These are phyloP conservation scores for Drosophila serrata DNA, from an alignment of 1,140 invertebrate genomes.

Conservation along the genomic window DNA sequence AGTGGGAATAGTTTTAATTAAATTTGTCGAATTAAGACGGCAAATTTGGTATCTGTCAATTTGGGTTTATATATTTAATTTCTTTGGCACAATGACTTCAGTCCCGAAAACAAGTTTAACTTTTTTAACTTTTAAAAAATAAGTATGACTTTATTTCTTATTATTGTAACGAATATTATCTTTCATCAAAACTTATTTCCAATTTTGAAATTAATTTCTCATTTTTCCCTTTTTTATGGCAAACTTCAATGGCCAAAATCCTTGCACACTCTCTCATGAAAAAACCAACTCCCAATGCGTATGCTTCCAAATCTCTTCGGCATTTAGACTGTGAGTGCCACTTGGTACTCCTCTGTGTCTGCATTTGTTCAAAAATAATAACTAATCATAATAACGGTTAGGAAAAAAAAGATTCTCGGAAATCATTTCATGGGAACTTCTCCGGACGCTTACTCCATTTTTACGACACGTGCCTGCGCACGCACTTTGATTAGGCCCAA, in stretches of 20 bases:
- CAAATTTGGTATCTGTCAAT: conserved; percentile 56
- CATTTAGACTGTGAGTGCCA: conserved; percentile 50
- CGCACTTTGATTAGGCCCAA: conserved; percentile 73
- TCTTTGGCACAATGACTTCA: background rate
- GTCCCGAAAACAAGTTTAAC: too few relatives aligned
- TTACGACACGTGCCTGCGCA: conserved; percentile 68
- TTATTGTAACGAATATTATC: background rate
- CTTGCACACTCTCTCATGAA: background rate
- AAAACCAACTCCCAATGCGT: conserved; percentile 50
- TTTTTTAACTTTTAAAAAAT: background rate
- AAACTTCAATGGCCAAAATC: background rate
- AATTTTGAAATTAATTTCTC: background rate
- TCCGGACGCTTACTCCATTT: conserved; percentile 25
- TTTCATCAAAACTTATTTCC: background rate
- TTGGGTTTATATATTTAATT: conserved; percentile 55
- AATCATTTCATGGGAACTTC: conserved; percentile 73
- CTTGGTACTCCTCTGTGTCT: conserved; percentile 12
- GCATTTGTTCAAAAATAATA: conserved; percentile 76
- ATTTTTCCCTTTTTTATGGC: background rate
- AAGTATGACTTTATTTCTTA: background rate
- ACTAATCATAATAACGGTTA: conserved; percentile 76
- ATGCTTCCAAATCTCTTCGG: conserved; percentile 63
- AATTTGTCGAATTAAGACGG: conserved; percentile 74
- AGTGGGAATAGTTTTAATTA: conserved; percentile 80
- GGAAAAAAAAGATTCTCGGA: conserved; percentile 59